Evolutionary conservation across 2,797 vertebrate genomes (phyloP).

Genomic region (Calcarius lapponicus): DNA sequence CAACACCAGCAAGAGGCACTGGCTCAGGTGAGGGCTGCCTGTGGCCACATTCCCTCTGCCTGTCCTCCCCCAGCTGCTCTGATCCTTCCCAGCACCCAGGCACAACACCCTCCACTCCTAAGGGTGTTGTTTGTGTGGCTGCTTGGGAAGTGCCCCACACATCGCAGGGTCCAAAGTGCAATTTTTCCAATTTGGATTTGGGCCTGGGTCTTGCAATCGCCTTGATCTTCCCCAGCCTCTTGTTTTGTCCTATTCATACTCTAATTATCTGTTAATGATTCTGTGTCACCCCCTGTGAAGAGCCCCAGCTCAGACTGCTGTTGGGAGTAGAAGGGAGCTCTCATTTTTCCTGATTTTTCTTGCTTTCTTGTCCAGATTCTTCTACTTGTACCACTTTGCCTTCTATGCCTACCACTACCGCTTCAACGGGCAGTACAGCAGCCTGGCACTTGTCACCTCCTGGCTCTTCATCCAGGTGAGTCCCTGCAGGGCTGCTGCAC

Average conservation of each 20-base stretch:
- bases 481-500: neutral
- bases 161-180: neutral
- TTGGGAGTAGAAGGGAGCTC: neutral
- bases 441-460: slow-evolving; percentile 94
- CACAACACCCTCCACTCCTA: accelerated
- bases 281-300: accelerated
- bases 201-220: neutral
- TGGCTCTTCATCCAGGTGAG: slow-evolving; percentile 98
- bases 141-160: neutral
- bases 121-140: accelerated
- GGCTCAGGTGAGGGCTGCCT: slow-evolving; percentile 85
- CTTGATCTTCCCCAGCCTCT: neutral
- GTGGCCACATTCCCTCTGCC: neutral
- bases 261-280: neutral
- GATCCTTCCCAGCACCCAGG: neutral
- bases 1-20: slow-evolving; percentile 95
- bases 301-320: neutral
- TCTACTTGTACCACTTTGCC: slow-evolving; percentile 97
- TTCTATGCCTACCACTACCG: slow-evolving; percentile 98
- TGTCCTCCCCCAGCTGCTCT: neutral
- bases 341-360: neutral
- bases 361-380: slow-evolving; percentile 81
- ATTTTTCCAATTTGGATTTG: neutral
- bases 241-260: neutral
- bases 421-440: slow-evolving; percentile 98